A percentile compares a stretch with the other conserved stretches of the same genome.
These are phyloP conservation scores for Diorhabda elongata DNA, from an alignment of 1,140 invertebrate genomes.

Conservation along the genomic window DNA sequence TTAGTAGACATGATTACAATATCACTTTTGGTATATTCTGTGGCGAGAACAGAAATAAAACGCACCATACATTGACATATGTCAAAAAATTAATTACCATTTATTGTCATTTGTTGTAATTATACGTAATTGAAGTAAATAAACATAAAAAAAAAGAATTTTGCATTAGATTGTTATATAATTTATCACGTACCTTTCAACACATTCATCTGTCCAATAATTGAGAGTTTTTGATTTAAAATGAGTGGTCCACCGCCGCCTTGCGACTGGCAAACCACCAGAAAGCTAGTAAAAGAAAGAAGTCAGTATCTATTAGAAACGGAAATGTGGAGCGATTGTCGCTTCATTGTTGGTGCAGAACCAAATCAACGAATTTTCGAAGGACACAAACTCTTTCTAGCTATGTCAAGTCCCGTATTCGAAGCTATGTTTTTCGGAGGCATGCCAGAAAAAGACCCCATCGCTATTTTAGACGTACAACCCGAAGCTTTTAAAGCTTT, in stretches of 20 bases:
- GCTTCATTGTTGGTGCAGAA: slow-evolving; percentile 76
- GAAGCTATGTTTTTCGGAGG: slow-evolving; percentile 76
- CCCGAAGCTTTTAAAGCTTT: slow-evolving; percentile 78
- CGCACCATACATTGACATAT: too few relatives aligned
- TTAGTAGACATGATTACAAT: too few relatives aligned
- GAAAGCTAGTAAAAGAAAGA: slow-evolving; percentile 63
- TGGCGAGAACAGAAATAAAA: too few relatives aligned
- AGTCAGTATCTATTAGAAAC: slow-evolving; percentile 67
- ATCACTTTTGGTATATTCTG: too few relatives aligned
- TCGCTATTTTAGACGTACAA: slow-evolving; percentile 76
- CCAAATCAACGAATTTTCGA: slow-evolving; percentile 67
- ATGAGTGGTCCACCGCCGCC: slow-evolving; percentile 42
- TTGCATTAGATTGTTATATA: too few relatives aligned
- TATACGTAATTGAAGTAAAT: too few relatives aligned
- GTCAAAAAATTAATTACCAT: too few relatives aligned
- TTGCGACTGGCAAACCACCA: slow-evolving; percentile 70
- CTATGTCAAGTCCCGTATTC: slow-evolving; percentile 80
- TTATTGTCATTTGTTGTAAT: too few relatives aligned
- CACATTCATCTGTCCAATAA: too few relatives aligned
- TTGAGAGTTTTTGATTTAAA: neutral
- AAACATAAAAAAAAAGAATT: too few relatives aligned
- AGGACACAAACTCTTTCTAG: slow-evolving; percentile 75
- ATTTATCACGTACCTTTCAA: too few relatives aligned
- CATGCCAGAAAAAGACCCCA: slow-evolving; percentile 66
- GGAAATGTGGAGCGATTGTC: slow-evolving; percentile 75